phyloP scores from a whole-genome alignment of 1,140 invertebrate species.

The Zaprionus davidi region DNA sequence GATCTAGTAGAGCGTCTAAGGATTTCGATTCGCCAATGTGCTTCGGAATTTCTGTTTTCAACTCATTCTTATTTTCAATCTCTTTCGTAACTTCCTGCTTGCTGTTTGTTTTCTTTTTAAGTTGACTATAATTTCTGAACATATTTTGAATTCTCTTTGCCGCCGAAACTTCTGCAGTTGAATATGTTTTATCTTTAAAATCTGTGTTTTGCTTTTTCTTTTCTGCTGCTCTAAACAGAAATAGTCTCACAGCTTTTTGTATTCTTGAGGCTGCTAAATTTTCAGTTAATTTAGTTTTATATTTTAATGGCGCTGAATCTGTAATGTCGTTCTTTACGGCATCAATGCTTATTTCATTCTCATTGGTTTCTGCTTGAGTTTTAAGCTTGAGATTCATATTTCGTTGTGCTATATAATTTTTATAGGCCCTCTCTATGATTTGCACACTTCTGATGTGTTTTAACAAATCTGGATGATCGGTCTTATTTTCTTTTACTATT shows the following conservation, averaged over 20 bases:
- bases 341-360: not conserved
- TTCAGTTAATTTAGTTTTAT: not conserved
- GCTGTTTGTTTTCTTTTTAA: constrained; percentile 18
- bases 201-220: not conserved
- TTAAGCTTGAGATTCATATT: not conserved
- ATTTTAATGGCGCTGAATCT: not conserved
- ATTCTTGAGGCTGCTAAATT: constrained; percentile 49
- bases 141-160: constrained; percentile 25
- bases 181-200: not conserved
- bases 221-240: constrained; percentile 6
- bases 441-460: constrained; percentile 25
- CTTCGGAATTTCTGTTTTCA: constrained; percentile 15
- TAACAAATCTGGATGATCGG: constrained; percentile 12
- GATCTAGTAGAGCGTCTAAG: not conserved
- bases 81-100: not conserved
- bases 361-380: not conserved
- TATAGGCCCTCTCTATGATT: constrained; percentile 53
- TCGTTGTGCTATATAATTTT: constrained; percentile 1
- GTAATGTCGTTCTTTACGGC: not conserved
- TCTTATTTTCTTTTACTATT: not conserved
- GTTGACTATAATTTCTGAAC: constrained; percentile 25
- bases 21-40: constrained; percentile 11
- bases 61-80: not conserved
- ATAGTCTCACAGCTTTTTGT: constrained; percentile 45
- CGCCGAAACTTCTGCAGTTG: not conserved